Base-by-base conservation (phyloP, 1,140 invertebrate species). In the Drosophila lowei region DNA sequence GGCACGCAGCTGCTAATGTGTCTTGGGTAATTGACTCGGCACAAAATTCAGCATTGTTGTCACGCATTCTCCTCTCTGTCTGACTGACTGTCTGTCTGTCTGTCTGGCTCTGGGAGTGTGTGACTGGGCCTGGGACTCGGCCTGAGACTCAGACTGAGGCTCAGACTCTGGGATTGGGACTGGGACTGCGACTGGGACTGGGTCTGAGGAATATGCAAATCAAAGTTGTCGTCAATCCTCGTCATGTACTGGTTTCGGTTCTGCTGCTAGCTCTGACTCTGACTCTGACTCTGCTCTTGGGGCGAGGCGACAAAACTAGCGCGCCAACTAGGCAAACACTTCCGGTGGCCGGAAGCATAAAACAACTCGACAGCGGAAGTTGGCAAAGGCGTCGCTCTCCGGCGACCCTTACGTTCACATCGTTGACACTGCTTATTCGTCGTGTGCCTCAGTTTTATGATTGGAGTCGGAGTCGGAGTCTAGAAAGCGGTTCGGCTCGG, bases 291-390 rank as follows among this genome's bases (percentile, higher is more conserved):
- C 21, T 25, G 48, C 44, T 11, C 16, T 55, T 48, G 18, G 23
- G 64, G 38, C 50, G 50, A 88, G 83, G 81, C 81, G 81, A 86
- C 81, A 86, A 88, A 88, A 81, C 81, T 88, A 88, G 80, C 81
- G 83, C 83, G 83, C 71, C 81, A 88, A 88, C 83, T 86, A 88
- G 76, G 80, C 86, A 89, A 89, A 89, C 78, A 89, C 85, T 89
- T 89, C 85, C 83, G 83, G 52, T 79, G 70, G 80, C 80, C 85
- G 86, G 86, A 89, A 81, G 81, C 86, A 86, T 89, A 79, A 89
- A 89, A 89, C 85, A 89, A 89, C 74, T 89, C 85, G 81, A 85
- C 85, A 78, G 65, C 85, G 85, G 85, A 89, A 85, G 80, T 89
- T 62, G 57, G 61, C 79, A 70, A 68, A 79, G 77, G 71, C 76